Conservation (phyloP, 2,113 vertebrate species). For the Pimephales promelas region DNA sequence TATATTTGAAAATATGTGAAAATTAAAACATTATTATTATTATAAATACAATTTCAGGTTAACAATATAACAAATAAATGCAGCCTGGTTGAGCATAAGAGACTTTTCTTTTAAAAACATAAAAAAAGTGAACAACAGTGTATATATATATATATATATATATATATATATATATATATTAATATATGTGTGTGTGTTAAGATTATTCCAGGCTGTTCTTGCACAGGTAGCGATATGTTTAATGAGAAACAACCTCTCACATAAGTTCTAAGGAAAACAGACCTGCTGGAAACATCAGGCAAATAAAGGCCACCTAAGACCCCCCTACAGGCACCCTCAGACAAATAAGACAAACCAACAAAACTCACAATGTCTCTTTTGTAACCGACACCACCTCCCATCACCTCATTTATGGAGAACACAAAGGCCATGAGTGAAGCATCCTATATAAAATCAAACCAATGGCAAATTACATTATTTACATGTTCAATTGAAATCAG, state of each 20-base stretch:
- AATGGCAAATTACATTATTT: conserved; percentile 78
- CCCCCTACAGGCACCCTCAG: background rate
- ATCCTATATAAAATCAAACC: conserved; percentile 71
- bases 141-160: too few relatives aligned
- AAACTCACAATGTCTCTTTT: conserved; percentile 47
- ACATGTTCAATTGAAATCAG: conserved; percentile 71
- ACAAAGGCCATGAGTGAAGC: conserved; percentile 80
- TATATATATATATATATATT: too few relatives aligned
- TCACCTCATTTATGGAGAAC: conserved; percentile 60
- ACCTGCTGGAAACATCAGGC: background rate
- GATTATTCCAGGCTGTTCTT: conserved; percentile 16
- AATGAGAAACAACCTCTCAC: background rate
- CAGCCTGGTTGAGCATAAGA: too few relatives aligned
- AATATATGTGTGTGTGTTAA: too few relatives aligned
- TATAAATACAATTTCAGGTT: too few relatives aligned
- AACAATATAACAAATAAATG: too few relatives aligned
- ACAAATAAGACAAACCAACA: conserved; percentile 35
- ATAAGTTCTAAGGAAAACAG: background rate
- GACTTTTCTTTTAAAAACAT: too few relatives aligned
- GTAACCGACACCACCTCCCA: conserved; percentile 47
- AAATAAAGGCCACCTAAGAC: background rate
- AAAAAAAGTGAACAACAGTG: too few relatives aligned
- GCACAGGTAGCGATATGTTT: conserved; percentile 3
- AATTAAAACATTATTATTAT: too few relatives aligned
- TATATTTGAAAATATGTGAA: too few relatives aligned